phyloP scores from a whole-genome alignment of 1,140 invertebrate genomes.

The Pseudomyrmex gracilis region DNA sequence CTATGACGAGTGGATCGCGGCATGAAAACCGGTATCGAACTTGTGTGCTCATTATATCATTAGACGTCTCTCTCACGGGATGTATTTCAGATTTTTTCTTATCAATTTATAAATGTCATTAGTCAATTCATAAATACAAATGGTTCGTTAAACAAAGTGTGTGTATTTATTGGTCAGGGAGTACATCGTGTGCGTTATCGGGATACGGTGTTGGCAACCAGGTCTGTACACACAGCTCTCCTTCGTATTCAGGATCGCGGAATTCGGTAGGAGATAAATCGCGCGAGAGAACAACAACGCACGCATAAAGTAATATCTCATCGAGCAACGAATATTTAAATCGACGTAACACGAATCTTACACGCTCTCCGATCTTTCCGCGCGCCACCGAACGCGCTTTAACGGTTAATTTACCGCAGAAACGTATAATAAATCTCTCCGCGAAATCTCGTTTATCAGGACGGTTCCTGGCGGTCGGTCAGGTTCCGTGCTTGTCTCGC shows the following conservation, averaged over 20 bases:
- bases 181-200: neutral
- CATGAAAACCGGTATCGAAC: neutral
- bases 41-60: conserved; percentile 28
- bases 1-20: neutral
- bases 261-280: conserved; percentile 40
- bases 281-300: neutral
- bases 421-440: conserved; percentile 58
- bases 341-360: conserved; percentile 25
- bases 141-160: neutral
- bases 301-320: neutral
- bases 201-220: neutral
- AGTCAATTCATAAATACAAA: conserved; percentile 15
- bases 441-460: conserved; percentile 58
- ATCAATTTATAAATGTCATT: conserved; percentile 13
- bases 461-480: conserved; percentile 36
- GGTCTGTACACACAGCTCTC: neutral
- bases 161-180: neutral
- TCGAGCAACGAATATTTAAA: conserved; percentile 29
- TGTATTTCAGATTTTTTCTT: conserved; percentile 3
- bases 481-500: conserved; percentile 45
- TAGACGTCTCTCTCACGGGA: neutral
- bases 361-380: neutral
- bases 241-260: conserved; percentile 3
- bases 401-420: conserved; percentile 55
- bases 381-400: conserved; percentile 40